These are phyloP conservation scores for Hydra vulgaris DNA, from an alignment of 30 jellyfish, hydroid and myxozoan species.

Conservation along the genomic window DNA sequence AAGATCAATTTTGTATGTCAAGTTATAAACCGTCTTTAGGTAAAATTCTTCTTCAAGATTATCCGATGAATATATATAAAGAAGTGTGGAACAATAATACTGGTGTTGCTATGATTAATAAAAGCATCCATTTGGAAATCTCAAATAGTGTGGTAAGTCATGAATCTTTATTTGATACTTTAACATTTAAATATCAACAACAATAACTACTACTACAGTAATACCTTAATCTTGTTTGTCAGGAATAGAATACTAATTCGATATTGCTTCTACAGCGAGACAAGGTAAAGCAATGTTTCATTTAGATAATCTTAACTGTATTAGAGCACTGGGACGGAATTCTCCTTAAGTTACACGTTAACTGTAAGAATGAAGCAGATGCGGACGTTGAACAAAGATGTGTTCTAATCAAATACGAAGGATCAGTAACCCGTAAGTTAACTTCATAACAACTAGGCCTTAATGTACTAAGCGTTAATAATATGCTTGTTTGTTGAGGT, in stretches of 20 bases:
- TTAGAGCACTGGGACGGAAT: not conserved
- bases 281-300: not conserved
- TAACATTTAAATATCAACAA: too few relatives aligned
- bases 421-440: not conserved
- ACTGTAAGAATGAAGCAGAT: not conserved
- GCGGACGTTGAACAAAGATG: not conserved
- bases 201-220: too few relatives aligned
- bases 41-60: slow-evolving; percentile 1
- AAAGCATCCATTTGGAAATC: not conserved
- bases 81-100: not conserved
- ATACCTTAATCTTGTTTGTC: too few relatives aligned
- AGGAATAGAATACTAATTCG: not conserved
- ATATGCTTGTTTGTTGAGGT: too few relatives aligned
- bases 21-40: not conserved
- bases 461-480: too few relatives aligned
- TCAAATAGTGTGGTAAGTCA: too few relatives aligned
- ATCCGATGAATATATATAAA: slow-evolving; percentile 1
- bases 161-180: too few relatives aligned
- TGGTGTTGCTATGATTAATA: not conserved
- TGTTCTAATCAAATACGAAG: slow-evolving; percentile 9
- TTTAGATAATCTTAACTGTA: not conserved
- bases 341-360: not conserved
- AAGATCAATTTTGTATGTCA: not conserved
- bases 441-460: too few relatives aligned
- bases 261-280: not conserved